Evolutionary conservation across 2,797 vertebrate species (phyloP), one percentile per base, ranked within the genome.

Genomic region (Pipistrellus kuhlii): DNA sequence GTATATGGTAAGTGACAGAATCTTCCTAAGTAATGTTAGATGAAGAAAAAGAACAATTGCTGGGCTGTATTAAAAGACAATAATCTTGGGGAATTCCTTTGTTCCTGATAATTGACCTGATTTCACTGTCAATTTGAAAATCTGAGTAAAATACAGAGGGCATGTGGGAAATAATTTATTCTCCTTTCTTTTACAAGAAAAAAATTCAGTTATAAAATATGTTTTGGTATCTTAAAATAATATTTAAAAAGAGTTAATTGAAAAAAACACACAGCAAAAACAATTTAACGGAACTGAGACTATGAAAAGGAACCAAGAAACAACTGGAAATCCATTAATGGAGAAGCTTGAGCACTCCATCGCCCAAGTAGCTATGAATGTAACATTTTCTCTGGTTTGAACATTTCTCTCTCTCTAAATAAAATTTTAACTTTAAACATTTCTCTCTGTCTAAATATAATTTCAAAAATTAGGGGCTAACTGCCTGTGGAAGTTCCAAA

Each of bases 391-490:
- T 71, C 2, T n/a, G 30, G 6, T 38, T 48, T n/a, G 48, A 18
- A 53, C 57, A 10, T 30, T 55, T 41, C 80, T 66, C 44, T 76
- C 64, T 66, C 20, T 68, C 25, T 21, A 71, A 89, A 55, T 48
- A 85, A 20, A 81, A 95, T 69, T 93, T 93, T 66, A 48, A 51
- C 32, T 69, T 88, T 64, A 46, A 83, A 53, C 57, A 10, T 30
- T 55, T 41, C 80, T 66, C 44, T 76, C 64, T 66, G 15, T 68
- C 25, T 21, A 71, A 89, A 55, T 48, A 85, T 23, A 81, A 95
- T 69, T 93, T 93, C 3, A 93, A 84, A 96, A 87, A 48, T 87
- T 68, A 69, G 38, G 17, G 85, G 35, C n/a, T 76, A 32, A 3
- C 2, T n/a, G 25, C 41, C 21, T 78, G 0, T 53, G 12, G 4